These are phyloP conservation scores for Hemaris fuciformis DNA, from an alignment of 2,888 invertebrate genomes.

Conservation along the genomic window DNA sequence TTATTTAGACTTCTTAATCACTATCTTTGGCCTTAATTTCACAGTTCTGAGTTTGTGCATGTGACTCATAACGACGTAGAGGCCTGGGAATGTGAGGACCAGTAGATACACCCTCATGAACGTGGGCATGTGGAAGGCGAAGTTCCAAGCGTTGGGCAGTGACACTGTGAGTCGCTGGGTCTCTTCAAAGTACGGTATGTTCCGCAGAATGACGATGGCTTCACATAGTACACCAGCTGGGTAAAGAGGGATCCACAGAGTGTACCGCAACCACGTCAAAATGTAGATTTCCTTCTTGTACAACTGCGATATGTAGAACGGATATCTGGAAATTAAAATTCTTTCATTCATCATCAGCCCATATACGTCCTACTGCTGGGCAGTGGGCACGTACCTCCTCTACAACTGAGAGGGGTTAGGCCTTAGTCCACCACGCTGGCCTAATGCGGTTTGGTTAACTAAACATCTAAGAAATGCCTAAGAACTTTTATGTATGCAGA, in stretches of 20 bases:
- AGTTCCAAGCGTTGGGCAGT: conserved; percentile 92
- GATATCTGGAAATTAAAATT: too few species aligned
- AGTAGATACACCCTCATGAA: conserved; percentile 90
- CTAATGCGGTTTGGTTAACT: too few species aligned
- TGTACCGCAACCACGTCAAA: conserved; percentile 96
- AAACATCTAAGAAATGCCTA: too few species aligned
- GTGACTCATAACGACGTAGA: conserved; percentile 90
- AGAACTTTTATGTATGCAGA: too few species aligned
- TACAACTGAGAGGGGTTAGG: too few species aligned
- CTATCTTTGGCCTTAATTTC: conserved; percentile 81
- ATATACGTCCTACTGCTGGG: too few species aligned
- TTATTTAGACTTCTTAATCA: conserved; percentile 71
- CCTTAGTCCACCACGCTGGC: too few species aligned
- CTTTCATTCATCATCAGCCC: too few species aligned
- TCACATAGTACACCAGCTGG: conserved; percentile 95
- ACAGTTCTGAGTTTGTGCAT: conserved; percentile 89
- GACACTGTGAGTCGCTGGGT: conserved; percentile 87
- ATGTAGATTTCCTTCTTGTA: conserved; percentile 87
- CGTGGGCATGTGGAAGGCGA: conserved; percentile 92
- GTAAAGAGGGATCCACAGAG: conserved; percentile 96
- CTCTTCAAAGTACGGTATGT: conserved; percentile 95
- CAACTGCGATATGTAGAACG: conserved; percentile 92
- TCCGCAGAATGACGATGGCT: conserved; percentile 89
- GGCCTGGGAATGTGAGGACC: conserved; percentile 87
- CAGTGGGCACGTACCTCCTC: too few species aligned